phyloP scores from a whole-genome alignment of 1,140 invertebrate species.

The Solen grandis region DNA sequence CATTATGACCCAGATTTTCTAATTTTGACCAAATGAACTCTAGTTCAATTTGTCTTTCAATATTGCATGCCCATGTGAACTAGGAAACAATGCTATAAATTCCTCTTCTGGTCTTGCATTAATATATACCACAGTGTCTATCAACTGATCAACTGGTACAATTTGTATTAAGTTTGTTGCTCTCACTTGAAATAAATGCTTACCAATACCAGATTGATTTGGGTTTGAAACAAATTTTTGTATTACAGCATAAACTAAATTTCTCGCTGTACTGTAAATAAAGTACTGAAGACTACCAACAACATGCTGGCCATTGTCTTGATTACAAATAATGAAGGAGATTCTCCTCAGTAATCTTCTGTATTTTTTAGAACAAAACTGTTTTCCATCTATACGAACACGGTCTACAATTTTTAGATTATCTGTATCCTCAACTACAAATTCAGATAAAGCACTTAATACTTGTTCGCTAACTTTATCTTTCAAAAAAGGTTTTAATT shows the following conservation, averaged over 20 bases:
- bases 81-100: conserved; percentile 34
- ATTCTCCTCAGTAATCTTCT: conserved; percentile 3
- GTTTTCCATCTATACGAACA: conserved; percentile 27
- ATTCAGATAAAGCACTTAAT: conserved; percentile 32
- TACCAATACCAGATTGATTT: conserved; percentile 32
- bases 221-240: conserved; percentile 34
- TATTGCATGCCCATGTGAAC: conserved; percentile 30
- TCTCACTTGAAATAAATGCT: conserved; percentile 28
- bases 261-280: conserved; percentile 30
- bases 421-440: conserved; percentile 40
- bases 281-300: conserved; percentile 33
- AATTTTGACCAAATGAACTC: conserved; percentile 28
- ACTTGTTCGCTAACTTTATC: conserved; percentile 40
- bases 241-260: conserved; percentile 34
- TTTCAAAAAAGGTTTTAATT: conserved; percentile 33
- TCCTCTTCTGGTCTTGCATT: conserved; percentile 30
- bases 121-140: conserved; percentile 31
- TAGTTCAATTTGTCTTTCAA: conserved; percentile 29
- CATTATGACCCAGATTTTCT: conserved; percentile 32
- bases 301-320: conserved; percentile 32
- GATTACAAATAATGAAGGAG: conserved; percentile 29
- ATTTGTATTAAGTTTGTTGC: conserved; percentile 30
- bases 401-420: conserved; percentile 32
- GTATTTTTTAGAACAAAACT: conserved; percentile 33
- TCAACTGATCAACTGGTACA: conserved; percentile 24